These are phyloP conservation scores for Diorhabda carinulata DNA, from an alignment of 1,140 invertebrate species.

Conservation along the genomic window DNA sequence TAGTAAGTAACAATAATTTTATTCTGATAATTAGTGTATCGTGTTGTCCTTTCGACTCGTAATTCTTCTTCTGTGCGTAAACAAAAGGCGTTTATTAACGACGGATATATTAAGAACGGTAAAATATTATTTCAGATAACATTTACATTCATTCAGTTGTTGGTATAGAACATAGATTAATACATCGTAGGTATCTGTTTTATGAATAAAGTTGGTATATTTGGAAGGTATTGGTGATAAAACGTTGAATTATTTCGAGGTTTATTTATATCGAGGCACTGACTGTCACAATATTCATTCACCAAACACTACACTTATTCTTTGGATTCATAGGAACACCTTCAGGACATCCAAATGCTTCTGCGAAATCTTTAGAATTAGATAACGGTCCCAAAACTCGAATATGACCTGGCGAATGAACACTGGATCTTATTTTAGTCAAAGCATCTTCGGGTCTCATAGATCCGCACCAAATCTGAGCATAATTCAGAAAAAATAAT, in stretches of 20 bases:
- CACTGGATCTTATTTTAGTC: conserved; percentile 89
- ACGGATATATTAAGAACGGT: too few species aligned
- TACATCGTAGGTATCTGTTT: too few species aligned
- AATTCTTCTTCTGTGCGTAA: too few species aligned
- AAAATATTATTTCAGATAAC: too few species aligned
- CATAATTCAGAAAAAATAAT: conserved; percentile 86
- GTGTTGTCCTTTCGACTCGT: too few species aligned
- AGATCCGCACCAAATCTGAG: conserved; percentile 95
- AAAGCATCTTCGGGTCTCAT: conserved; percentile 95
- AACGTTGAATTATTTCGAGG: background rate
- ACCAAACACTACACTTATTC: conserved; percentile 93
- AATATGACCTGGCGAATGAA: conserved; percentile 91
- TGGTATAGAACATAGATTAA: too few species aligned
- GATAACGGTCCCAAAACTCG: conserved; percentile 88
- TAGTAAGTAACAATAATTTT: too few species aligned
- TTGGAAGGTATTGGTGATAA: too few species aligned
- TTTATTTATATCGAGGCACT: conserved; percentile 13
- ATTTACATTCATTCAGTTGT: too few species aligned
- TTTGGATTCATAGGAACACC: conserved; percentile 87
- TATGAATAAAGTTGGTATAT: too few species aligned
- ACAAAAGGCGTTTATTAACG: too few species aligned
- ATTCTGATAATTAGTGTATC: too few species aligned
- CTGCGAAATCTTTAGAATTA: conserved; percentile 87
- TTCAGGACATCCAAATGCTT: conserved; percentile 72
- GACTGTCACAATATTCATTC: conserved; percentile 37